Conservation (phyloP, 2,797 vertebrate genomes). For the Chaunax sp. region DNA sequence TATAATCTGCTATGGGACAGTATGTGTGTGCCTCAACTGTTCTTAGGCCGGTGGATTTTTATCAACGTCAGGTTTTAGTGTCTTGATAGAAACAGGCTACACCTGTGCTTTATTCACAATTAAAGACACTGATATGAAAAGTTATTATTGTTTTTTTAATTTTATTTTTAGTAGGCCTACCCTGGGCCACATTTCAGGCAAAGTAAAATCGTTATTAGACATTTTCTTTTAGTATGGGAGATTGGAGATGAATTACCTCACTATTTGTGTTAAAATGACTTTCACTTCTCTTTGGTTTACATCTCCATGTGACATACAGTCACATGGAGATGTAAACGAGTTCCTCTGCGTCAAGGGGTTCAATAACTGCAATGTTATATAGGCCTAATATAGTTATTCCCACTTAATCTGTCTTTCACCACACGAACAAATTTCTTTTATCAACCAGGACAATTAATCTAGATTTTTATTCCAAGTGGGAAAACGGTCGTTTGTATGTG, state of each 20-base stretch:
- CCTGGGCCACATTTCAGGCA: too few species aligned
- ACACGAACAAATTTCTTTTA: background rate
- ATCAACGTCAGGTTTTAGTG: background rate
- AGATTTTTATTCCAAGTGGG: background rate
- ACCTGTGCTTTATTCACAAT: background rate
- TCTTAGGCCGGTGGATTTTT: background rate
- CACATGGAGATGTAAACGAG: too few species aligned
- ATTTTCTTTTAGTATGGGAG: background rate
- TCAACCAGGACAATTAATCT: background rate
- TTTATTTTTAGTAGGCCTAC: background rate
- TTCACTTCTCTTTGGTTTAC: background rate
- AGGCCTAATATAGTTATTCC: background rate
- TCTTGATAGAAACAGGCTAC: background rate
- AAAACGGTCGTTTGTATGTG: background rate
- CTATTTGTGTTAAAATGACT: background rate
- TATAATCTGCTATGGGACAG: conserved; percentile 33
- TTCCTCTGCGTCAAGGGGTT: too few species aligned
- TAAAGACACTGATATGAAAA: background rate
- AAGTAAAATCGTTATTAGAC: background rate
- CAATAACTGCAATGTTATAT: background rate
- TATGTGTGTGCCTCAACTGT: conserved; percentile 10
- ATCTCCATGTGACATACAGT: background rate
- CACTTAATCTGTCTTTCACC: background rate
- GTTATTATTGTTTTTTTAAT: background rate
- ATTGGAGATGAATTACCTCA: background rate